phyloP scores from a whole-genome alignment of 1,140 invertebrate genomes.

The Drosophila prosaltans region DNA sequence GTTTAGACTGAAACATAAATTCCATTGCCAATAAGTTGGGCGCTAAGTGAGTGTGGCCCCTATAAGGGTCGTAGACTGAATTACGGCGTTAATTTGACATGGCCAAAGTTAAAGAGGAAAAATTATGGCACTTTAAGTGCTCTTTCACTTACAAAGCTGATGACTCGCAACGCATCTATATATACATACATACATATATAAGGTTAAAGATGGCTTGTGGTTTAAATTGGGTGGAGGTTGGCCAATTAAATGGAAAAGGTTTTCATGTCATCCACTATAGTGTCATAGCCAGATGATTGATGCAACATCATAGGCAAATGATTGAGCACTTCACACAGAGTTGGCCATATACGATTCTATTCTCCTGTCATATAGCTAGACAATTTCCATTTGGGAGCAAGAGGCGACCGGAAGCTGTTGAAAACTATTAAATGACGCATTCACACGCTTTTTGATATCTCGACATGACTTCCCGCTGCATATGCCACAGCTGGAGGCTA shows the following conservation, averaged over 20 bases:
- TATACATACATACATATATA: background rate
- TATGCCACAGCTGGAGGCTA: slow-evolving; percentile 13
- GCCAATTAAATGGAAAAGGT: slow-evolving; percentile 74
- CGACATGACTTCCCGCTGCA: slow-evolving; percentile 41
- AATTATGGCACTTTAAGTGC: slow-evolving; percentile 43
- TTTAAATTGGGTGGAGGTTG: background rate
- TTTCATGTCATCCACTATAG: slow-evolving; percentile 54
- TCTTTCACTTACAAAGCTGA: slow-evolving; percentile 47
- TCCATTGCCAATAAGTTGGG: slow-evolving; percentile 58
- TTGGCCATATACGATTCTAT: background rate
- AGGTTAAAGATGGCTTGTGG: background rate
- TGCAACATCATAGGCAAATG: slow-evolving; percentile 51
- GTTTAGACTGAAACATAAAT: slow-evolving; percentile 44
- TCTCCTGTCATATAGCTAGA: background rate
- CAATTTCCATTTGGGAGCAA: slow-evolving; percentile 10
- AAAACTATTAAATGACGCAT: slow-evolving; percentile 12
- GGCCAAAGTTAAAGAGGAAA: background rate
- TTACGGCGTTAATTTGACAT: slow-evolving; percentile 68
- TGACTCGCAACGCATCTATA: slow-evolving; percentile 37
- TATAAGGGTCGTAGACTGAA: slow-evolving; percentile 49
- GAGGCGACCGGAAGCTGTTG: slow-evolving; percentile 23
- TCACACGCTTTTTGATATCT: slow-evolving; percentile 45
- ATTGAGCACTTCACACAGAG: slow-evolving; percentile 34
- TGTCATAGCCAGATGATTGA: slow-evolving; percentile 72
- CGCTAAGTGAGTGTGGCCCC: slow-evolving; percentile 50